These are phyloP conservation scores for Amphimedon queenslandica DNA, from an alignment of 37 sponge, comb jelly and placozoan genomes.

Conservation along the genomic window DNA sequence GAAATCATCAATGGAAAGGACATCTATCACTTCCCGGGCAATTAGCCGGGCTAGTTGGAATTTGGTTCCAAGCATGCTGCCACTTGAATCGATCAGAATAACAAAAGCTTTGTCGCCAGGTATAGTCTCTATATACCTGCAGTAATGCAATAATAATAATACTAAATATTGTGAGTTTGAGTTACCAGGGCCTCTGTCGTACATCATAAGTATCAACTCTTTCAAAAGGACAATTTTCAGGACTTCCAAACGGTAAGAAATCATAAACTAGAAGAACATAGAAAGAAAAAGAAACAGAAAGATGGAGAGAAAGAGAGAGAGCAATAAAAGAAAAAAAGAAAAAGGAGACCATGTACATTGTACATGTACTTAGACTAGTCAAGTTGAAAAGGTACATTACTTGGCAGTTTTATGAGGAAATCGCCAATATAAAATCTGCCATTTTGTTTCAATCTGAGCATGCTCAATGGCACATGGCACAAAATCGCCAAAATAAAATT, in stretches of 20 bases:
- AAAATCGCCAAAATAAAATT: too few species aligned
- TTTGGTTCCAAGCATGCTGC: slow-evolving; percentile 31
- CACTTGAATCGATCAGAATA: slow-evolving; percentile 25
- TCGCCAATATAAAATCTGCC: too few species aligned
- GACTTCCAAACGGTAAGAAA: slow-evolving; percentile 13
- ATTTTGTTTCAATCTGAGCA: too few species aligned
- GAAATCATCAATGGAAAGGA: slow-evolving; percentile 40
- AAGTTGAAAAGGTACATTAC: too few species aligned
- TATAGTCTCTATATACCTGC: slow-evolving; percentile 6
- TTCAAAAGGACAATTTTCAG: slow-evolving; percentile 23
- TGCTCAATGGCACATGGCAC: too few species aligned
- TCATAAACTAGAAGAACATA: slow-evolving; percentile 14
- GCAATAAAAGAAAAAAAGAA: too few species aligned
- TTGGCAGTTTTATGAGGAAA: too few species aligned
- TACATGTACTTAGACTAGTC: too few species aligned
- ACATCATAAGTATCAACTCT: slow-evolving; percentile 34
- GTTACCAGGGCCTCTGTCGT: slow-evolving; percentile 34
- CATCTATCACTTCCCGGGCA: slow-evolving; percentile 10
- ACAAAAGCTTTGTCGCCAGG: slow-evolving; percentile 7
- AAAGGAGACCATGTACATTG: too few species aligned
- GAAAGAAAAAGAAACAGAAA: not conserved
- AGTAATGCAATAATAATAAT: not conserved
- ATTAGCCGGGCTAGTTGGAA: slow-evolving; percentile 22
- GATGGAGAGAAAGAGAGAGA: not conserved
- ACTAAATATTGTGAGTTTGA: too few species aligned